phyloP scores from a whole-genome alignment of 2,888 invertebrate species.

The Drosophila mettleri region DNA sequence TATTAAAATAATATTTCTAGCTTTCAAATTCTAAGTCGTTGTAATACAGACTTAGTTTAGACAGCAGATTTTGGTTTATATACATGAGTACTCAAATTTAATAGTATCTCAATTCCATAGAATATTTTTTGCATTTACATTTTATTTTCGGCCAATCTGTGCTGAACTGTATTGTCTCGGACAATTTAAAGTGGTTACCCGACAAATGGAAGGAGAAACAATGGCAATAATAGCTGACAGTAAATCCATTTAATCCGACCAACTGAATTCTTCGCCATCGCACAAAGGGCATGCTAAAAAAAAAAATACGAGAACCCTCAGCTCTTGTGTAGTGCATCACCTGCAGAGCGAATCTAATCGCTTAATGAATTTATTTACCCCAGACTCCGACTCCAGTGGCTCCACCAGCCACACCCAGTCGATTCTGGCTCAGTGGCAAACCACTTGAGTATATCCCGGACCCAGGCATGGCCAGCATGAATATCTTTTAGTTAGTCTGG shows the following conservation, averaged over 20 bases:
- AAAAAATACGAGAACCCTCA: conserved; percentile 5
- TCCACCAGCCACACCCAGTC: conserved; percentile 15
- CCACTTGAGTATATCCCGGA: conserved; percentile 60
- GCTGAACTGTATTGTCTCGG: conserved; percentile 15
- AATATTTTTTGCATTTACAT: conserved; percentile 5
- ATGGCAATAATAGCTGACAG: conserved; percentile 37
- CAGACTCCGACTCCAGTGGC: conserved; percentile 7
- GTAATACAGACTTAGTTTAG: background rate
- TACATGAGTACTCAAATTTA: background rate
- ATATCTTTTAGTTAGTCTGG: conserved; percentile 31
- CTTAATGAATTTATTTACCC: conserved; percentile 76
- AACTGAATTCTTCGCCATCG: conserved; percentile 49
- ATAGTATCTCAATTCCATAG: background rate
- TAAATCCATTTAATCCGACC: conserved; percentile 64
- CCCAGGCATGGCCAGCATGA: conserved; percentile 16
- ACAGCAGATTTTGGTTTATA: background rate
- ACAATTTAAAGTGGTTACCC: conserved; percentile 16
- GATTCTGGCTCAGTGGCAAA: conserved; percentile 45
- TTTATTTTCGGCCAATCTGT: conserved; percentile 1
- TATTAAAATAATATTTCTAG: too few relatives aligned
- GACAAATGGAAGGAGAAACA: conserved; percentile 21
- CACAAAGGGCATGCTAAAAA: conserved; percentile 33
- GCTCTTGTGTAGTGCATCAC: conserved; percentile 31
- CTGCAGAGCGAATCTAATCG: conserved; percentile 61
- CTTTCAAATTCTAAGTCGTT: too few relatives aligned